Evolutionary conservation across 2,888 invertebrate species (phyloP).

Genomic region (Cheilosia impressa): DNA sequence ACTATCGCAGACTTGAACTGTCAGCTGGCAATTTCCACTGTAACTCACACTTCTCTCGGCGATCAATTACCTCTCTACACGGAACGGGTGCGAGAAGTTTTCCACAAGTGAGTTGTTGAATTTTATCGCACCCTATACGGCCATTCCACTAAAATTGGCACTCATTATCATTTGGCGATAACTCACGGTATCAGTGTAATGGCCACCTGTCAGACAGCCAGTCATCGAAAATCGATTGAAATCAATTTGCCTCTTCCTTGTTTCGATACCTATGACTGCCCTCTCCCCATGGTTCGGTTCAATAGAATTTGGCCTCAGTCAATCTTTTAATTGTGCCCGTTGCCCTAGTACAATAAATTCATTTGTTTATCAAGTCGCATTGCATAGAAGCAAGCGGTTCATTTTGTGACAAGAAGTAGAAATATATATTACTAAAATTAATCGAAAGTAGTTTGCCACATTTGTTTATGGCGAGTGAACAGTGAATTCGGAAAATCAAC

Average conservation of each 20-base stretch:
- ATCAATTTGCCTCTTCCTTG: constrained; percentile 6
- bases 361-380: constrained; percentile 50
- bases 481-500: constrained; percentile 71
- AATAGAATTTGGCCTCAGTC: neutral
- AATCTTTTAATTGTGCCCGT: constrained; percentile 21
- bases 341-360: constrained; percentile 22
- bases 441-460: constrained; percentile 68
- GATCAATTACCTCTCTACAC: constrained; percentile 29
- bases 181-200: constrained; percentile 35
- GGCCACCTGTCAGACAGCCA: constrained; percentile 42
- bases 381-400: constrained; percentile 39
- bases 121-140: neutral
- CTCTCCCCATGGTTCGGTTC: neutral
- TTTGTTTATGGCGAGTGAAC: constrained; percentile 30
- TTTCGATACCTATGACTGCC: neutral
- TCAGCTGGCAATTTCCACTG: no score
- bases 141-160: neutral
- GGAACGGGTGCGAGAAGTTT: neutral
- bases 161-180: constrained; percentile 27
- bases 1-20: neutral
- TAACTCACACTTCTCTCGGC: neutral
- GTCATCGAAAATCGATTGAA: constrained; percentile 53
- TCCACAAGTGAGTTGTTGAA: constrained; percentile 7
- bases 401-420: neutral
- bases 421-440: neutral